phyloP scores from a whole-genome alignment of 2,113 vertebrate species.

The Rhinolophus ferrumequinum region DNA sequence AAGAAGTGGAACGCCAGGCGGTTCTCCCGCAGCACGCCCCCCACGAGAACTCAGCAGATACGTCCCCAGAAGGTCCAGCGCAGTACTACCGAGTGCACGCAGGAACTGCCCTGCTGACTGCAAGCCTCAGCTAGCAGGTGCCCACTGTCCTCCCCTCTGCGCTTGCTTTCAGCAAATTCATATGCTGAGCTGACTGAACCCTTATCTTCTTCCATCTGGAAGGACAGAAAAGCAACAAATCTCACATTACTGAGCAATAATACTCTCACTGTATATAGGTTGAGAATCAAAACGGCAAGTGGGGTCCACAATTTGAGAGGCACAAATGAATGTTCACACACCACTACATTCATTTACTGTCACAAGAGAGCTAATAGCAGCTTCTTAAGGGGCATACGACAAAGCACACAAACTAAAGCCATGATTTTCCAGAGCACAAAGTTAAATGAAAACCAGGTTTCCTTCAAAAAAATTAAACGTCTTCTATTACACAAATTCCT shows the following conservation, averaged over 20 bases:
- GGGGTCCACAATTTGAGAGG: constrained; percentile 31
- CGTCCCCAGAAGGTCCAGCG: constrained; percentile 77
- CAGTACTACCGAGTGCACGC: constrained; percentile 95
- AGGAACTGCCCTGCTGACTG: constrained; percentile 89
- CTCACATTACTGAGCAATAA: constrained; percentile 81
- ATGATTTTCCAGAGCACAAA: neutral
- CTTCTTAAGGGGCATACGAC: neutral
- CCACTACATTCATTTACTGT: constrained; percentile 32
- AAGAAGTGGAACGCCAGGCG: constrained; percentile 48
- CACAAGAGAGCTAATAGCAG: constrained; percentile 46
- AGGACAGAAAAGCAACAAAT: constrained; percentile 94
- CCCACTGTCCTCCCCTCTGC: constrained; percentile 98
- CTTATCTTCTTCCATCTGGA: constrained; percentile 99
- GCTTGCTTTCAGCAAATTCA: constrained; percentile 98
- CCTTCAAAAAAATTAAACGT: constrained; percentile 1
- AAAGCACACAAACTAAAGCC: constrained; percentile 16
- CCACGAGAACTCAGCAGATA: constrained; percentile 58
- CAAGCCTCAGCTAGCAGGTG: constrained; percentile 95
- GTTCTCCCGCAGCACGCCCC: constrained; percentile 63
- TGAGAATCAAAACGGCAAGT: constrained; percentile 77
- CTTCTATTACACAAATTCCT: constrained; percentile 37
- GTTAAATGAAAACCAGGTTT: constrained; percentile 7
- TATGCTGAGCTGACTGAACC: constrained; percentile 98
- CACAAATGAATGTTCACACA: constrained; percentile 60
- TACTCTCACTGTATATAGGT: constrained; percentile 47